Percentiles rank a stretch among this genome's conserved stretches.
phyloP scores from a whole-genome alignment of 2,113 vertebrate genomes.

The Aphelocoma coerulescens region DNA sequence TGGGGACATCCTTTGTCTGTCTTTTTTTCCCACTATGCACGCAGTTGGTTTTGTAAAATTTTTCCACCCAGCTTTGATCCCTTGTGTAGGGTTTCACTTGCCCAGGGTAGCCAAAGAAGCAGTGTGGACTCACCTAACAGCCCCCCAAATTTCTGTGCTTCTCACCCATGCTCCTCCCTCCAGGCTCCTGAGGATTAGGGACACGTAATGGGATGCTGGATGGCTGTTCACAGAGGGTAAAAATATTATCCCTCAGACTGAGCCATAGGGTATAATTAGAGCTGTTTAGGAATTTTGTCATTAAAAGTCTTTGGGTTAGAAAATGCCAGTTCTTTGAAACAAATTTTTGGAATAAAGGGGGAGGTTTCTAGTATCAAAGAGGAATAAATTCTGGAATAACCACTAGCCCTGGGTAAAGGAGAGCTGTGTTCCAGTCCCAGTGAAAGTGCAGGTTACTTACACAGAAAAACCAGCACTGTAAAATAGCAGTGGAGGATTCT shows the following conservation, averaged over 20 bases:
- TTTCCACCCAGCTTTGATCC: not conserved
- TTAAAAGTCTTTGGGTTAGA: conserved; percentile 11
- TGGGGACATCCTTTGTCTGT: not conserved
- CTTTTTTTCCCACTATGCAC: not conserved
- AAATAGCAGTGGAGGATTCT: not conserved
- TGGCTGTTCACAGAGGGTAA: not conserved
- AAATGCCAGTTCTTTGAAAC: conserved; percentile 1
- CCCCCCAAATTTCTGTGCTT: not conserved
- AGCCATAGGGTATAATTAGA: not conserved
- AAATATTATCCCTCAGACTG: not conserved
- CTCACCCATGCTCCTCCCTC: not conserved
- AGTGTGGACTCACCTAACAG: not conserved
- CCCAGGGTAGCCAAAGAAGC: not conserved
- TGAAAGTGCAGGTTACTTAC: not conserved
- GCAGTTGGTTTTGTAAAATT: not conserved
- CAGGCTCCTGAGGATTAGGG: not conserved
- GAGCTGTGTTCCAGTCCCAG: not conserved
- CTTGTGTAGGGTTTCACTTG: accelerated
- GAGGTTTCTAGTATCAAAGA: not conserved
- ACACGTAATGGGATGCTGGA: not conserved
- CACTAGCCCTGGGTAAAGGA: not conserved
- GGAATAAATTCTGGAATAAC: not conserved
- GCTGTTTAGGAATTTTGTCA: conserved; percentile 25
- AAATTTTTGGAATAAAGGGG: not conserved
- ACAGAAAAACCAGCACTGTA: not conserved